These are phyloP conservation scores for Phania funesta DNA, from an alignment of 2,888 invertebrate species.

Conservation along the genomic window DNA sequence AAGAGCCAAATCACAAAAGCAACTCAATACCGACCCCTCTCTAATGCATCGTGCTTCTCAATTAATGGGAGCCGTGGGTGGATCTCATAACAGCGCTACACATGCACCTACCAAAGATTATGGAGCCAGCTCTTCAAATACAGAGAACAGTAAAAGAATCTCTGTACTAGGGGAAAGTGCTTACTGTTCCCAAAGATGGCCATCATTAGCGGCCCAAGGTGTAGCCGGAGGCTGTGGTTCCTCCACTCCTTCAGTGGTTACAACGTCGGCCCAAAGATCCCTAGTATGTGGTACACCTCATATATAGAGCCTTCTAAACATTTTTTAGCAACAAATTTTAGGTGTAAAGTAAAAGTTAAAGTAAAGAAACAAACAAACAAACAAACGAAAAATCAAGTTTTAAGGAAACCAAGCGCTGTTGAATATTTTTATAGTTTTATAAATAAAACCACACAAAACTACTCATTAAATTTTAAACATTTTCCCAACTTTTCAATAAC, in stretches of 20 bases:
- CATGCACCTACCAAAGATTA: conserved; percentile 66
- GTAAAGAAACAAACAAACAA: conserved; percentile 32
- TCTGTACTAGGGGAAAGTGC: conserved; percentile 80
- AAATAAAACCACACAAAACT: conserved; percentile 52
- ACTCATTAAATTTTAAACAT: conserved; percentile 61
- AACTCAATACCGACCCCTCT: conserved; percentile 90
- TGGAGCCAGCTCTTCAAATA: conserved; percentile 61
- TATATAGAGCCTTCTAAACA: conserved; percentile 74
- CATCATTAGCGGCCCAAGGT: conserved; percentile 76
- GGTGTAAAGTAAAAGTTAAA: conserved; percentile 56
- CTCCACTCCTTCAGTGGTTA: conserved; percentile 71
- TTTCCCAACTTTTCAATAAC: background rate
- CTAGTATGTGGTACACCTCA: conserved; percentile 80
- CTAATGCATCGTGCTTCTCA: conserved; percentile 83
- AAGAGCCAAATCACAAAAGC: conserved; percentile 88
- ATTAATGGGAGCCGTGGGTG: conserved; percentile 78
- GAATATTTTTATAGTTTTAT: conserved; percentile 68
- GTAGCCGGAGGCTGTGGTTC: conserved; percentile 74
- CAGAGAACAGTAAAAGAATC: conserved; percentile 78
- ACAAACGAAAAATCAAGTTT: conserved; percentile 53
- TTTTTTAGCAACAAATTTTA: conserved; percentile 62
- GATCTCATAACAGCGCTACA: conserved; percentile 60
- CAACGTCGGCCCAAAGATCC: conserved; percentile 72
- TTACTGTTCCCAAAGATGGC: conserved; percentile 80
- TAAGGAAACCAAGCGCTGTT: conserved; percentile 74